A percentile compares a stretch with the other conserved stretches of the same genome.
Evolutionary conservation across 2,797 vertebrate species (phyloP).

Genomic region (Gymnothorax javanicus): DNA sequence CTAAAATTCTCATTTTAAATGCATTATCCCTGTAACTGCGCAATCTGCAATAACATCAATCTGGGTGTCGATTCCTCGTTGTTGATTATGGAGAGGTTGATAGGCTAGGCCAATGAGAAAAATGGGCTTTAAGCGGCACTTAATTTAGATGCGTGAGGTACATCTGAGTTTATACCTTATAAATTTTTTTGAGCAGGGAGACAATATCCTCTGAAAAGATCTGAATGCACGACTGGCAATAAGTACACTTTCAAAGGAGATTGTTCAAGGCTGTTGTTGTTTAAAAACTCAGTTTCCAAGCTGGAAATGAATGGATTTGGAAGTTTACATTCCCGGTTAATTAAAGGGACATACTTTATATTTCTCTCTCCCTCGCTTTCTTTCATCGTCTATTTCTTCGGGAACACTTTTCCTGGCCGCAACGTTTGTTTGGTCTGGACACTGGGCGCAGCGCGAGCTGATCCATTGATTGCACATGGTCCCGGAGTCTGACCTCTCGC

Average conservation of each 20-base stretch:
- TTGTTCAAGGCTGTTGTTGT: neutral
- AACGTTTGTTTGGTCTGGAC: conserved; percentile 67
- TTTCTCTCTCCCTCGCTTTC: neutral
- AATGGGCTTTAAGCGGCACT: neutral
- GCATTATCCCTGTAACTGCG: neutral
- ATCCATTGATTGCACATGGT: conserved; percentile 79
- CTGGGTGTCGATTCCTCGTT: neutral
- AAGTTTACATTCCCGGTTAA: neutral
- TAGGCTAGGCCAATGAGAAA: neutral
- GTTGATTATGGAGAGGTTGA: neutral
- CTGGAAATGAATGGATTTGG: neutral
- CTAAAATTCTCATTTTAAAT: neutral
- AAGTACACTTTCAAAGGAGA: neutral
- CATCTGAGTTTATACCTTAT: neutral
- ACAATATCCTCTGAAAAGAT: neutral
- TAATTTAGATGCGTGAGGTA: neutral
- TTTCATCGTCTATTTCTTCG: neutral
- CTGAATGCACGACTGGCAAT: neutral
- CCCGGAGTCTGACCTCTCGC: conserved; percentile 77
- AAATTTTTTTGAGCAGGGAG: neutral
- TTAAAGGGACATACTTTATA: neutral
- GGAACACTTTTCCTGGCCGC: neutral
- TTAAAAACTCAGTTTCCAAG: neutral
- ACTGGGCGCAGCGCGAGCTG: conserved; percentile 73
- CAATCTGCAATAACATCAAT: neutral